Percentiles rank a stretch among this genome's conserved stretches.
These are phyloP conservation scores for Vicugna pacos DNA, from an alignment of 2,113 vertebrate species.

Conservation along the genomic window DNA sequence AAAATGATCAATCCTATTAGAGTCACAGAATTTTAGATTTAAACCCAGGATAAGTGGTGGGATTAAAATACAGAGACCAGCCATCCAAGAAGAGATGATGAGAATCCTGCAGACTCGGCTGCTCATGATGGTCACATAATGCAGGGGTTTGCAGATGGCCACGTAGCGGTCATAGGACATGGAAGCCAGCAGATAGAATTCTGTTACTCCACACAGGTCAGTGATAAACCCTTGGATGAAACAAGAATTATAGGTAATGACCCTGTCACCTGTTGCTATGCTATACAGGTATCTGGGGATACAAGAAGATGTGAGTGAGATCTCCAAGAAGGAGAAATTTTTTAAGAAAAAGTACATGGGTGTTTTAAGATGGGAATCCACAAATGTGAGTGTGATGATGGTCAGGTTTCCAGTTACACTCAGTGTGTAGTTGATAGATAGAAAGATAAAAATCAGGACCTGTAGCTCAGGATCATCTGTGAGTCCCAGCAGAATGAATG, in stretches of 20 bases:
- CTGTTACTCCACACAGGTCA: not conserved
- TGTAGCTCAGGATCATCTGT: no score
- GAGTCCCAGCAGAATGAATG: constrained; percentile 41
- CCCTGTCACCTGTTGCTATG: constrained; percentile 31
- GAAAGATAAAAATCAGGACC: no score
- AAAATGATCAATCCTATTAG: constrained; percentile 27
- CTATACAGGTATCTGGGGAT: constrained; percentile 41
- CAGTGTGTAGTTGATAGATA: no score
- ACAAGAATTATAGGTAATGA: constrained; percentile 50
- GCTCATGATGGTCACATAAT: constrained; percentile 63
- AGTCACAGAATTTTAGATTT: constrained; percentile 45
- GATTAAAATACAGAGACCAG: constrained; percentile 33
- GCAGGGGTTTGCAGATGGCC: constrained; percentile 65
- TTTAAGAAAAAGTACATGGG: constrained; percentile 56
- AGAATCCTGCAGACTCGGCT: constrained; percentile 13
- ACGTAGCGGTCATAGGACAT: constrained; percentile 73
- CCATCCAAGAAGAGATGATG: constrained; percentile 42
- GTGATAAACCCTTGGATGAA: not conserved
- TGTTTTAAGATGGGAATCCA: no score
- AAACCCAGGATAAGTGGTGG: constrained; percentile 39
- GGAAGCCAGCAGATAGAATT: constrained; percentile 58
- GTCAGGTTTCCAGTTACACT: no score
- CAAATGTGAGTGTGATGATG: no score
- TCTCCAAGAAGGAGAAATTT: constrained; percentile 45
- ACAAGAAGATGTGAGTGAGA: constrained; percentile 29